A percentile compares a stretch with the other conserved stretches of the same genome.
Conservation (phyloP, 2,888 invertebrate genomes). For the Epsilonema sp. region DNA sequence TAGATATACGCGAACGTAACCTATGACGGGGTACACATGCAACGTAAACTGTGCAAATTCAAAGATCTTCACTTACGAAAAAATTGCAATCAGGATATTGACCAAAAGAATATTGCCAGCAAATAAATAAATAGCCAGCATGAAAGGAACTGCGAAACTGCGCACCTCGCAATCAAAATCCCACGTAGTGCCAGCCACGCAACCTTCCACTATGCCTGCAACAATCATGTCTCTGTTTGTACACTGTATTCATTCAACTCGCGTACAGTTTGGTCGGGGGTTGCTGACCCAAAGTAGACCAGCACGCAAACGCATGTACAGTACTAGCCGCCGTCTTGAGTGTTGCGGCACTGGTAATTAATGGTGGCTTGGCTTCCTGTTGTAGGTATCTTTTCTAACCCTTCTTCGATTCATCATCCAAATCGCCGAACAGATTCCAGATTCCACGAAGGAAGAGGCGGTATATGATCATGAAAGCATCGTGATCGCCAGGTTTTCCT, state of each 20-base stretch:
- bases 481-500: slow-evolving; percentile 22
- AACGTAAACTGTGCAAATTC: too few species aligned
- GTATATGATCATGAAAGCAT: slow-evolving; percentile 21
- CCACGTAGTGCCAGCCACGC: too few species aligned
- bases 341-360: not conserved
- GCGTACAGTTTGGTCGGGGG: too few species aligned
- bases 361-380: not conserved
- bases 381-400: slow-evolving; percentile 5
- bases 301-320: too few species aligned
- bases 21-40: too few species aligned
- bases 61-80: too few species aligned
- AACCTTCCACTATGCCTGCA: not conserved
- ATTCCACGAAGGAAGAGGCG: slow-evolving; percentile 31
- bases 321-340: too few species aligned
- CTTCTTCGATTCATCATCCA: slow-evolving; percentile 26
- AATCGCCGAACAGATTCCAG: slow-evolving; percentile 34
- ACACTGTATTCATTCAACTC: too few species aligned
- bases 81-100: slow-evolving; percentile 34
- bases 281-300: too few species aligned
- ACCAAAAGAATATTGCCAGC: slow-evolving; percentile 33
- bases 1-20: too few species aligned
- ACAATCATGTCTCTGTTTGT: too few species aligned
- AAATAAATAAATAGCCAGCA: slow-evolving; percentile 30
- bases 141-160: slow-evolving; percentile 27
- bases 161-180: slow-evolving; percentile 2